Evolutionary conservation across 2,113 vertebrate species (phyloP).

Genomic region (Mustelus asterias): DNA sequence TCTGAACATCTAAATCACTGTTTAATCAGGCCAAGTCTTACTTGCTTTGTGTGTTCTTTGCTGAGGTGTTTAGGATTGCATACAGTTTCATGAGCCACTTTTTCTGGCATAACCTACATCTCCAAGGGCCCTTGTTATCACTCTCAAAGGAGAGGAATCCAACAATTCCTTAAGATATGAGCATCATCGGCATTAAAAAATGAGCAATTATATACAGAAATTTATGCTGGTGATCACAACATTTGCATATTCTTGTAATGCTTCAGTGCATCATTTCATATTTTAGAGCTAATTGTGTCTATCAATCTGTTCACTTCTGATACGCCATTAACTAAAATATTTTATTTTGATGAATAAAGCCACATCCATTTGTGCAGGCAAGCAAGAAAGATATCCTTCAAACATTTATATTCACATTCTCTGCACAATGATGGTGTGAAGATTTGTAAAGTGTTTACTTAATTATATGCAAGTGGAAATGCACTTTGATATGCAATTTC

Average conservation of each 20-base stretch:
- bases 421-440: background rate
- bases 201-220: background rate
- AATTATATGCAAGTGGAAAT: background rate
- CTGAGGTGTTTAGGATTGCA: background rate
- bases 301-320: background rate
- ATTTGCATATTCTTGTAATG: background rate
- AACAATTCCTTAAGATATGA: background rate
- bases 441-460: background rate
- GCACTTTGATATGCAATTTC: background rate
- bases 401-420: background rate
- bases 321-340: background rate
- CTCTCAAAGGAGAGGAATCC: background rate
- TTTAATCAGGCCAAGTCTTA: background rate
- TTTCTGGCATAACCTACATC: background rate
- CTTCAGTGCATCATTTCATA: background rate
- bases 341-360: background rate
- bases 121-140: background rate
- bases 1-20: background rate
- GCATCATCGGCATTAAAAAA: background rate
- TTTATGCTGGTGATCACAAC: background rate
- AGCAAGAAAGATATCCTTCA: background rate
- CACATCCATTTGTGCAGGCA: background rate
- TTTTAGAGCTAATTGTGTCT: background rate
- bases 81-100: background rate
- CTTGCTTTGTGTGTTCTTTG: background rate